A percentile compares a stretch with the other conserved stretches of the same genome.
phyloP scores from a whole-genome alignment of 2,797 vertebrate genomes.

The Propithecus deckenii region DNA sequence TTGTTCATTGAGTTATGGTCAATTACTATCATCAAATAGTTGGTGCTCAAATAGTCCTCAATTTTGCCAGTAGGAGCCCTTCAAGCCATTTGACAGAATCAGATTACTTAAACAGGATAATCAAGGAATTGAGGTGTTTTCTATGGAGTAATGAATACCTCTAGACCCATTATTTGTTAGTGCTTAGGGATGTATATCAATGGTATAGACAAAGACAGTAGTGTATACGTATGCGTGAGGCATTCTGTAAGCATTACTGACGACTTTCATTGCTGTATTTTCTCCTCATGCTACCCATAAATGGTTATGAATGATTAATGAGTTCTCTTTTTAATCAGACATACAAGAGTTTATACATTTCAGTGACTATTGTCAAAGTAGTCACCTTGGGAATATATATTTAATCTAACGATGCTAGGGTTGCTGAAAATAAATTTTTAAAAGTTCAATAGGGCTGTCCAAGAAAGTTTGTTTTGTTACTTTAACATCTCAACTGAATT shows the following conservation, averaged over 20 bases:
- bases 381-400: background rate
- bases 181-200: background rate
- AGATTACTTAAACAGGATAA: background rate
- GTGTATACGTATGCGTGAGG: rapidly evolving
- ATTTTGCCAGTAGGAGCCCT: background rate
- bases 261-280: background rate
- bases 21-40: background rate
- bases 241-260: background rate
- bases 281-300: background rate
- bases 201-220: background rate
- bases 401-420: background rate
- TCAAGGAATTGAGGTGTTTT: background rate
- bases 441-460: background rate
- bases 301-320: background rate
- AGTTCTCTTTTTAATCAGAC: background rate
- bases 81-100: background rate
- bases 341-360: background rate
- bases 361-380: background rate
- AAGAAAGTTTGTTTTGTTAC: background rate
- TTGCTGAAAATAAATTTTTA: background rate
- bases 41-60: background rate
- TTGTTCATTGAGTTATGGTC: background rate
- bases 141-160: background rate
- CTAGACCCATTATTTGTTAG: background rate
- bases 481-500: background rate